Evolutionary conservation across 1,140 invertebrate species (phyloP), one percentile per base, ranked within the genome.

Genomic region (Ceratosolen solmsi): DNA sequence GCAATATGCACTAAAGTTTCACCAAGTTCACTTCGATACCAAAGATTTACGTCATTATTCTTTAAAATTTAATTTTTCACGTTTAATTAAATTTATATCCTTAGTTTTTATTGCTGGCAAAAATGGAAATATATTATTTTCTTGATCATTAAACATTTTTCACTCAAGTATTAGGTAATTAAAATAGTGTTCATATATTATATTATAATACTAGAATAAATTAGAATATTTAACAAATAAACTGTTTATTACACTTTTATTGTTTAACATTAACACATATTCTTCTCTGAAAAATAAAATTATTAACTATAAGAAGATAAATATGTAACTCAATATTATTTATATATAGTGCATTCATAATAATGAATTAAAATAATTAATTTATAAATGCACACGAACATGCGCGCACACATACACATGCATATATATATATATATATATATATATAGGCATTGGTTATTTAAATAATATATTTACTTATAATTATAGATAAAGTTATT

Each of bases 1-100:
- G 68, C 68, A 41, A 79, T 46, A 49, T 79, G 78, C 20, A 79
- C 36, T 60, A 79, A 72, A 20, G 33, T 46, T 72, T 79, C 77
- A 41, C 65, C 65, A 20, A 79, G 22, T 22, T 20, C 5, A 72
- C 72, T 79, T 72, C n/a, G 58, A 9, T 46, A 72, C 4, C 58
- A 30, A n/a, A 72, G 7, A 27, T 5, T 56, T 27, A 60, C 51
- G 13, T 30, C 30, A 33, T 54, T 72, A 46, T 36, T 79, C 7
- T 22, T 22, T 60, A 79, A 36, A 60, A 79, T 30, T n/a, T n/a
- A n/a, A n/a, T n/a, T n/a, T n/a, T n/a, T n/a, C n/a, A 36, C 15
- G 25, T 79, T 58, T 72, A 46, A 25, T 72, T 22, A 22, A 30
- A 38, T 71, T 20, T 41, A 71, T 25, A 36, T 71, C 25, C 22